Conservation (phyloP, 2,888 invertebrate species). For the Oligia strigilis region DNA sequence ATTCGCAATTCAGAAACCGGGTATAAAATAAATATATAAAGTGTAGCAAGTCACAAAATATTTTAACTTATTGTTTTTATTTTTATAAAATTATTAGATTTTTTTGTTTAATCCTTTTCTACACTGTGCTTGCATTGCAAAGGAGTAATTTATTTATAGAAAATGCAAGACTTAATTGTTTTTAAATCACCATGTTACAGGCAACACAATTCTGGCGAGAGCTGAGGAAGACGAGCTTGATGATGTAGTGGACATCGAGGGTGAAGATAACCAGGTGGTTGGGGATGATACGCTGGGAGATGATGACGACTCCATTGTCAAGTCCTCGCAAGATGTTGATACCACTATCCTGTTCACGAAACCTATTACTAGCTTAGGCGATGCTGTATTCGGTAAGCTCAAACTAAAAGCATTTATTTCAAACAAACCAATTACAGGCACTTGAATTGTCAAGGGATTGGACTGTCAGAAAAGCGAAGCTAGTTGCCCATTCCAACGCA, state of each 20-base stretch:
- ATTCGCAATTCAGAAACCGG: not conserved
- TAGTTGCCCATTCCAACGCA: not conserved
- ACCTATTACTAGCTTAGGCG: constrained; percentile 92
- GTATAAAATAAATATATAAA: not conserved
- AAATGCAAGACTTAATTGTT: not conserved
- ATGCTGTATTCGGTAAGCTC: constrained; percentile 92
- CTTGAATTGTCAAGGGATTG: not conserved
- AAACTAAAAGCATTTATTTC: not conserved
- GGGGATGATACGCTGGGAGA: constrained; percentile 92
- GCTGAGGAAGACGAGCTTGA: constrained; percentile 93
- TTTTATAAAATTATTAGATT: not conserved
- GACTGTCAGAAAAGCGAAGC: not conserved
- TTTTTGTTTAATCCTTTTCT: not conserved
- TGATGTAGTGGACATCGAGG: constrained; percentile 93
- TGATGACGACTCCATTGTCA: constrained; percentile 90
- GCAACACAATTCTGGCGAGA: constrained; percentile 88
- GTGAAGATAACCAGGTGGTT: constrained; percentile 91
- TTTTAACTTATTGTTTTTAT: not conserved
- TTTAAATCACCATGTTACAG: constrained; percentile 71
- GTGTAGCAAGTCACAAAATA: not conserved
- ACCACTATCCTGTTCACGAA: constrained; percentile 97
- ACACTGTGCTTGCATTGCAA: not conserved
- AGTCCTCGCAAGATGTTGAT: constrained; percentile 97
- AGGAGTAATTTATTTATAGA: not conserved
- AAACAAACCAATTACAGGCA: not conserved